A percentile compares a stretch with the other conserved stretches of the same genome.
These are phyloP conservation scores for Callithrix jacchus DNA, from an alignment of 2,113 vertebrate species.

Conservation along the genomic window DNA sequence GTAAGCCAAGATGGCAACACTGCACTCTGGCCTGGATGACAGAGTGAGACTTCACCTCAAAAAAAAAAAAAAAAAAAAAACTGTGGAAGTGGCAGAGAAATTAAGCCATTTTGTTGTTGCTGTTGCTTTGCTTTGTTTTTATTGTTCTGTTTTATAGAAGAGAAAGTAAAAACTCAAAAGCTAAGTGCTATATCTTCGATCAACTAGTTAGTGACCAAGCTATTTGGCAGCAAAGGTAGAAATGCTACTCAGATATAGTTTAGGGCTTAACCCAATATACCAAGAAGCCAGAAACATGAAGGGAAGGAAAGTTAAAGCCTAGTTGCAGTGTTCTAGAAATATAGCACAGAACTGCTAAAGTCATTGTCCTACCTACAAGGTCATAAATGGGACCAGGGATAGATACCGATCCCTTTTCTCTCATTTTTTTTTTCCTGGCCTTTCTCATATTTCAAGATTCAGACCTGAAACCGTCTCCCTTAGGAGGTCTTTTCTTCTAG, in stretches of 20 bases:
- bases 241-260: neutral
- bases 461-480: neutral
- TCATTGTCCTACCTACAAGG: neutral
- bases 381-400: neutral
- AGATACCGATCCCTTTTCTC: neutral
- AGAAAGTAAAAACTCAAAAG: neutral
- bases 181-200: neutral
- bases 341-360: neutral
- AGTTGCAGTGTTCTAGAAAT: neutral
- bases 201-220: neutral
- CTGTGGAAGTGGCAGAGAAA: neutral
- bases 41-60: too few species aligned
- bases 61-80: too few species aligned
- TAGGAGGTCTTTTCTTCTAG: neutral
- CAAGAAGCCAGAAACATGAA: neutral
- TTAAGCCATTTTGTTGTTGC: neutral
- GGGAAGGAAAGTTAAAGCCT: neutral
- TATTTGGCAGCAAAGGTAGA: neutral
- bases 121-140: neutral
- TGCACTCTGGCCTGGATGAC: too few species aligned
- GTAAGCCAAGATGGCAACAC: too few species aligned
- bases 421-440: accelerated
- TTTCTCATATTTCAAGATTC: neutral
- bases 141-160: neutral
- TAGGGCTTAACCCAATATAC: neutral